Conservation (phyloP, 2,888 invertebrate genomes). For the Acleris literana region DNA sequence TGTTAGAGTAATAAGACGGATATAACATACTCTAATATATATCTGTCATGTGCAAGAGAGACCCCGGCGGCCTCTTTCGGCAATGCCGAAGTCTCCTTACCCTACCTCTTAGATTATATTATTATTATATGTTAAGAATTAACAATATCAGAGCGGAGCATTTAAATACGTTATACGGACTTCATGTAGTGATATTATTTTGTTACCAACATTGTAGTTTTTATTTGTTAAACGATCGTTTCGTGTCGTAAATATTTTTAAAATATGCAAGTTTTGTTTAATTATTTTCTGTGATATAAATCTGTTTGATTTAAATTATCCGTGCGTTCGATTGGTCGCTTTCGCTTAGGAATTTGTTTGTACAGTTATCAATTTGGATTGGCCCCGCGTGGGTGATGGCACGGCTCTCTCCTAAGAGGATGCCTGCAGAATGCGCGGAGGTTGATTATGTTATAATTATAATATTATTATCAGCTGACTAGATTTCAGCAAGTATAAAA, state of each 20-base stretch:
- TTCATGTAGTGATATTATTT: constrained; percentile 73
- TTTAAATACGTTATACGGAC: constrained; percentile 58
- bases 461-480: too few species aligned
- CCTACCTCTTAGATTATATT: constrained; percentile 54
- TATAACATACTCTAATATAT: not conserved
- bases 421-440: too few species aligned
- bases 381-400: too few species aligned
- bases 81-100: constrained; percentile 39
- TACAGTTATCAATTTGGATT: too few species aligned
- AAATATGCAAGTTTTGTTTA: constrained; percentile 17
- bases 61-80: constrained; percentile 13
- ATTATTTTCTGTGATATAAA: constrained; percentile 30
- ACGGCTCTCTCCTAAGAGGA: too few species aligned
- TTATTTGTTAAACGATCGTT: constrained; percentile 55
- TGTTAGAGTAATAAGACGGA: too few species aligned
- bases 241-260: constrained; percentile 42
- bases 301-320: not conserved
- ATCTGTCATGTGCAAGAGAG: not conserved
- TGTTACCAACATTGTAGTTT: constrained; percentile 73
- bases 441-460: too few species aligned
- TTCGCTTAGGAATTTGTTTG: not conserved
- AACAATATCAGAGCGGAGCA: constrained; percentile 62
- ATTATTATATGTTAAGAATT: constrained; percentile 19
- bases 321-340: constrained; percentile 17
- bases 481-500: too few species aligned